These are phyloP conservation scores for Ictalurus punctatus DNA, from an alignment of 2,113 vertebrate species.

Conservation along the genomic window DNA sequence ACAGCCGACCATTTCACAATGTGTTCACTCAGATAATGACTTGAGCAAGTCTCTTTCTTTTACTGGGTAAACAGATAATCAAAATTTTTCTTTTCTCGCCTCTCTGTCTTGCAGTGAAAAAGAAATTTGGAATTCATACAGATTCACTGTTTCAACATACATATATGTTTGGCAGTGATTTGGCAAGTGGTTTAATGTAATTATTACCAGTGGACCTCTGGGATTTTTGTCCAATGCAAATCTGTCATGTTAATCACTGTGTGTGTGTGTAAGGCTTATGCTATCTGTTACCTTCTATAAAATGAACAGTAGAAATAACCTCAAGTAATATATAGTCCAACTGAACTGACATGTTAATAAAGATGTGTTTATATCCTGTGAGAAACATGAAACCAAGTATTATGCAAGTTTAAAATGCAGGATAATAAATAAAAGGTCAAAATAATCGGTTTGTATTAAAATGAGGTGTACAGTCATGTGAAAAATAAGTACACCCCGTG, in stretches of 20 bases:
- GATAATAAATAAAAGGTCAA: neutral
- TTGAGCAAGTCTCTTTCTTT: neutral
- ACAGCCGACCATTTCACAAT: neutral
- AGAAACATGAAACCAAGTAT: neutral
- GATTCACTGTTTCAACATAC: neutral
- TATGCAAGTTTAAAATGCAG: neutral
- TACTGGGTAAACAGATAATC: neutral
- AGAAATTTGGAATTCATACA: neutral
- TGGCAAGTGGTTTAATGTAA: neutral
- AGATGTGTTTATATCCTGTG: neutral
- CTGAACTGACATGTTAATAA: neutral
- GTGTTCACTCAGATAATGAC: neutral
- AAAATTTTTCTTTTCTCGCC: neutral
- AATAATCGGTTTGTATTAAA: neutral
- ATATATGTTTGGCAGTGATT: neutral
- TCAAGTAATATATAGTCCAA: neutral
- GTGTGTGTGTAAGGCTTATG: neutral
- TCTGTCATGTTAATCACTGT: neutral
- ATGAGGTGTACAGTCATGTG: neutral
- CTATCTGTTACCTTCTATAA: neutral
- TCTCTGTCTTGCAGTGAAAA: neutral
- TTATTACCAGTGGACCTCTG: neutral
- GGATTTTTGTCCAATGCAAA: neutral
- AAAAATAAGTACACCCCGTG: too few relatives aligned
- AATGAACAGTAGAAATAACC: neutral